Evolutionary conservation across 1,140 invertebrate species (phyloP).

Genomic region (Eumaeus atala): DNA sequence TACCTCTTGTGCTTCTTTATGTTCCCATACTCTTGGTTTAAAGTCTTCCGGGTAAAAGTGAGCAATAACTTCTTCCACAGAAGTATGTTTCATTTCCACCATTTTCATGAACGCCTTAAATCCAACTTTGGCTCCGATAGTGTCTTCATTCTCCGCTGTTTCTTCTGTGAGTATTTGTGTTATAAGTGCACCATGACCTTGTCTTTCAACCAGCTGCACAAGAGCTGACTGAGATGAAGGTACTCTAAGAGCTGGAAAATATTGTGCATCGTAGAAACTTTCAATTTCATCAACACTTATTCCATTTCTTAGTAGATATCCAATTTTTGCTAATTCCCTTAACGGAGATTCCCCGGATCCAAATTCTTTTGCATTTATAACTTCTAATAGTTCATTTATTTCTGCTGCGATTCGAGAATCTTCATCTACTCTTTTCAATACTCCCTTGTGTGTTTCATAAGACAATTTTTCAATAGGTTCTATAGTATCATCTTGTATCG

Average conservation of each 20-base stretch:
- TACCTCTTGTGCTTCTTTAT: slow-evolving; percentile 79
- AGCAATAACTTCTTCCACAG: slow-evolving; percentile 87
- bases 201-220: slow-evolving; percentile 86
- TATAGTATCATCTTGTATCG: slow-evolving; percentile 75
- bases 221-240: slow-evolving; percentile 87
- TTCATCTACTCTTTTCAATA: slow-evolving; percentile 76
- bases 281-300: slow-evolving; percentile 85
- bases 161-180: slow-evolving; percentile 87
- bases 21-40: slow-evolving; percentile 84
- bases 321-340: slow-evolving; percentile 86
- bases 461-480: slow-evolving; percentile 74
- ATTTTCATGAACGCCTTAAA: slow-evolving; percentile 89
- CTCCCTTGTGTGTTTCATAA: slow-evolving; percentile 75
- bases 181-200: slow-evolving; percentile 85
- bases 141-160: slow-evolving; percentile 81
- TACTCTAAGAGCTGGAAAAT: slow-evolving; percentile 84
- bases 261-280: slow-evolving; percentile 83
- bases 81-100: slow-evolving; percentile 85
- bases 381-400: slow-evolving; percentile 83
- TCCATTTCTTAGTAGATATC: slow-evolving; percentile 83
- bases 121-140: slow-evolving; percentile 83
- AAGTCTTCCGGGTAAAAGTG: slow-evolving; percentile 89
- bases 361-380: slow-evolving; percentile 84
- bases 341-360: slow-evolving; percentile 85
- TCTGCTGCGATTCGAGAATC: slow-evolving; percentile 78